A percentile compares a stretch with the other conserved stretches of the same genome.
These are phyloP conservation scores for Rutpela maculata DNA, from an alignment of 2,888 invertebrate genomes.

Conservation along the genomic window DNA sequence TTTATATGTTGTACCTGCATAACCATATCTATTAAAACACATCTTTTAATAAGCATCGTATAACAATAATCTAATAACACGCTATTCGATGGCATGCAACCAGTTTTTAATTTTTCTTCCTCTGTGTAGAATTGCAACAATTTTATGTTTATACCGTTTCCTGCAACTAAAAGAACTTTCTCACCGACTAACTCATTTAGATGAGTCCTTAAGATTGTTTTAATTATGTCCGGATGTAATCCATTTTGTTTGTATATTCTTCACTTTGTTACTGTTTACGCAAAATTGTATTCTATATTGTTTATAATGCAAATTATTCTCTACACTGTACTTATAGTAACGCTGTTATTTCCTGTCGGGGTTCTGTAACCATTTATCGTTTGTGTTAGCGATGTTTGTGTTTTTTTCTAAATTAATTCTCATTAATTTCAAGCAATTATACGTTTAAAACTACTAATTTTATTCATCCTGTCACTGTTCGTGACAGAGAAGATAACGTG, in stretches of 20 bases:
- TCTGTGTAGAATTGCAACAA: not conserved
- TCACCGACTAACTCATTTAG: not conserved
- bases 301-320: not conserved
- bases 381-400: no score
- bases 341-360: no score
- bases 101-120: not conserved
- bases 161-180: slow-evolving; percentile 9
- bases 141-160: not conserved
- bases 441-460: no score
- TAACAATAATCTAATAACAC: not conserved
- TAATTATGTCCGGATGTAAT: not conserved
- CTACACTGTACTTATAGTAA: not conserved
- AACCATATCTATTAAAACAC: not conserved
- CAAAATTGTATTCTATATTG: not conserved
- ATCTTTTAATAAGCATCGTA: not conserved
- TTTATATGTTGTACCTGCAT: not conserved
- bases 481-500: no score
- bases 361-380: no score
- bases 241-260: not conserved
- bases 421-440: no score
- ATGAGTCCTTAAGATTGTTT: not conserved
- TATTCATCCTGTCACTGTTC: no score
- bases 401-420: no score
- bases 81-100: not conserved
- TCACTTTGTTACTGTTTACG: not conserved